Base-by-base conservation (phyloP, 2,113 vertebrate species). In the Cygnus buccinator region DNA sequence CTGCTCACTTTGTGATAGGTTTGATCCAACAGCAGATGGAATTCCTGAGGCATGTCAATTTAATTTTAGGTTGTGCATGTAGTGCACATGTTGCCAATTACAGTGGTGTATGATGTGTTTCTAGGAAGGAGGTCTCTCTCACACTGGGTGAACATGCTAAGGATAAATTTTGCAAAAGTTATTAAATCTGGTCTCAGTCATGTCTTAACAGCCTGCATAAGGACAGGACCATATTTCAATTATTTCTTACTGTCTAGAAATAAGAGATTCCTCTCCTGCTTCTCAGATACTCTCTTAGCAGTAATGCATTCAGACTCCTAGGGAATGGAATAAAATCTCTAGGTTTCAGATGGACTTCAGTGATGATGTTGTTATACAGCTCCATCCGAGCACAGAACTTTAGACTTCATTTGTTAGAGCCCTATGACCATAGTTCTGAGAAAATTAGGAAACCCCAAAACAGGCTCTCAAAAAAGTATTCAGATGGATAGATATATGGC, bases 21-120 rank as follows among this genome's bases (percentile, higher is more conserved):
- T 94, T 68, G 52, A 82, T 87, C 70, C 84, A 43, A 79, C 77
- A 96, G 80, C 77, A 95, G 80, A 92, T 94, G 76, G 65, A 93
- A 92, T 93, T 66, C 43, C 77, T 82, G 74, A 92, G 57, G 68
- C 88, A 90, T 37, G 43, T 87, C 83, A 84, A 57, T 87, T 86
- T 94, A 86, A 92, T 95, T 96, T 91, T 94, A 94, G 46, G 26
- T 89, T 94, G 44, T 87, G 31, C 10, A 2, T 66, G 48, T 72
- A 75, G 89, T 84, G 61, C 76, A 92, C 39, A 66, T 92, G 88
- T 84, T 95, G 76, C 25, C 35, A 82, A 84, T 93, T 96, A 92
- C 48, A 73, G 33, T 41, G 39, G 43, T 50, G 41, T 65, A 43
- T 87, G 48, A 91, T 84, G 86, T 54, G 76, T 95, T 92, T 92